phyloP scores from a whole-genome alignment of 2,113 vertebrate genomes.

The Hippocampus mohnikei region DNA sequence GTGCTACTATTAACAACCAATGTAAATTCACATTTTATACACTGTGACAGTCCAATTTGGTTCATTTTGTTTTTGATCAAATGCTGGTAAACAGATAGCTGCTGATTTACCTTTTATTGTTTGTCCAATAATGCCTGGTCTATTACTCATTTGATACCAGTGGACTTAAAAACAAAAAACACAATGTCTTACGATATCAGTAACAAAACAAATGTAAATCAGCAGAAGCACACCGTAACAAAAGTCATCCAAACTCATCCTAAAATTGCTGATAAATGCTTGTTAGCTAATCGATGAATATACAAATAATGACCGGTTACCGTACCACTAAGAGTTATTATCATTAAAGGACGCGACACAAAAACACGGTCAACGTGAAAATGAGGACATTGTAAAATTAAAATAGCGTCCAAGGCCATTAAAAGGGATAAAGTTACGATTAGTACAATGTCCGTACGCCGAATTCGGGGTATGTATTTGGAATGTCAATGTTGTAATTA shows the following conservation, averaged over 20 bases:
- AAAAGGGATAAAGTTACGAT: background rate
- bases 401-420: conserved; percentile 2
- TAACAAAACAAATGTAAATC: background rate
- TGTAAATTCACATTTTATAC: background rate
- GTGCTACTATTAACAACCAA: background rate
- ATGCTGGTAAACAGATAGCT: background rate
- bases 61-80: background rate
- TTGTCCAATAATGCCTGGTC: background rate
- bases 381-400: background rate
- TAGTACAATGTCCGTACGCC: background rate
- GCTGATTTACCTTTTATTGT: background rate
- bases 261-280: background rate
- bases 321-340: background rate
- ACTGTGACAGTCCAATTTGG: background rate
- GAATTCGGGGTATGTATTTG: background rate
- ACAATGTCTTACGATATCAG: background rate
- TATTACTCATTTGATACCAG: background rate
- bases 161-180: background rate
- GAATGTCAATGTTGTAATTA: background rate
- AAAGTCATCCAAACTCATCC: background rate
- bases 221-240: background rate
- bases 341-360: background rate
- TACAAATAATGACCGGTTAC: background rate
- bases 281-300: background rate
- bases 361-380: background rate